Evolutionary conservation across 2,888 invertebrate genomes (phyloP).

Genomic region (Apomyelois bistriatella): DNA sequence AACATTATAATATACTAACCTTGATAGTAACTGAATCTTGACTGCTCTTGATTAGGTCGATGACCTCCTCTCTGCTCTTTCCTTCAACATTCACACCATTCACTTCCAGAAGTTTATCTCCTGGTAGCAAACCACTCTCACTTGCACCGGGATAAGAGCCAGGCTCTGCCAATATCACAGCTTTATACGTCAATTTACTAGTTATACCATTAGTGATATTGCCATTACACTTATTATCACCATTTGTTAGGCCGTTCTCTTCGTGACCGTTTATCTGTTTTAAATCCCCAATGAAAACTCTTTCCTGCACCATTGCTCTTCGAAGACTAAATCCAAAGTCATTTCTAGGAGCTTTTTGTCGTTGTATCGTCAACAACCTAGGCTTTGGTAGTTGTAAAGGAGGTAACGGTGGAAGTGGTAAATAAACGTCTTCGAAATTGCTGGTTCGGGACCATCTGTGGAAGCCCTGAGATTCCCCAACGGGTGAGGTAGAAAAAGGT

Average conservation of each 20-base stretch:
- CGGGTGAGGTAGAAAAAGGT: constrained; percentile 91
- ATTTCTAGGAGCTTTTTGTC: constrained; percentile 90
- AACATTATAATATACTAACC: constrained; percentile 73
- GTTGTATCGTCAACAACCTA: constrained; percentile 86
- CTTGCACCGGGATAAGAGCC: constrained; percentile 87
- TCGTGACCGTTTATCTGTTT: constrained; percentile 54
- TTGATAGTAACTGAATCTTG: constrained; percentile 90
- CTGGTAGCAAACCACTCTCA: constrained; percentile 94
- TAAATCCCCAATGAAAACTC: constrained; percentile 68
- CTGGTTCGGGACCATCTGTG: constrained; percentile 89
- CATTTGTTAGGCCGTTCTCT: constrained; percentile 52
- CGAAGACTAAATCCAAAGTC: constrained; percentile 97
- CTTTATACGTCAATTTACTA: constrained; percentile 80
- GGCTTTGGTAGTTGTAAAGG: constrained; percentile 86
- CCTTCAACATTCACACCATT: constrained; percentile 92
- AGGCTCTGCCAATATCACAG: constrained; percentile 95
- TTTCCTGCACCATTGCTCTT: constrained; percentile 90
- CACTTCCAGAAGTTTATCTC: constrained; percentile 95
- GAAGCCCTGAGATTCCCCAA: constrained; percentile 91
- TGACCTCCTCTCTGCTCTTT: constrained; percentile 93
- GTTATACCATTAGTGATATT: constrained; percentile 43
- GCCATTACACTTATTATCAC: constrained; percentile 60
- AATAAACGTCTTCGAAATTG: constrained; percentile 86
- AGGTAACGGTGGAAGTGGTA: constrained; percentile 85
- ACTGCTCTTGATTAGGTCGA: constrained; percentile 94